Evolutionary conservation across 2,113 vertebrate species (phyloP).

Genomic region (Paralichthys olivaceus): DNA sequence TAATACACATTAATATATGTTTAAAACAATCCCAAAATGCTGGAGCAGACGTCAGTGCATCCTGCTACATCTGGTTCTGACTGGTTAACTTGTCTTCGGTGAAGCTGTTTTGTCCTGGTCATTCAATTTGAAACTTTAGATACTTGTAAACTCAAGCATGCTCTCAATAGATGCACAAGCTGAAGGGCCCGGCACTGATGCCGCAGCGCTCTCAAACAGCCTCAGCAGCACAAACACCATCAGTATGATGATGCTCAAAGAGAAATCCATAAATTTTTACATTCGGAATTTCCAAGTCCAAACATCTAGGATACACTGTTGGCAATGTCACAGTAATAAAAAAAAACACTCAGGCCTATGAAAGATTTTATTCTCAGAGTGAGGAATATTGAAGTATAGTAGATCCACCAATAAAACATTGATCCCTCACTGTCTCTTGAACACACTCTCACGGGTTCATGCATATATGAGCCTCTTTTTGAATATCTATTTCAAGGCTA

Average conservation of each 20-base stretch:
- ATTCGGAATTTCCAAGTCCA: constrained; percentile 14
- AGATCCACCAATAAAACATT: constrained; percentile 29
- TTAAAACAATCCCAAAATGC: not conserved
- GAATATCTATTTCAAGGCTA: constrained; percentile 39
- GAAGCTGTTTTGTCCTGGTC: constrained; percentile 1
- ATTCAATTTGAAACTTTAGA: constrained; percentile 11
- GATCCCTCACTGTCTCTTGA: constrained; percentile 14
- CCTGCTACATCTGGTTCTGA: not conserved
- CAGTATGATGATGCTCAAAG: not conserved
- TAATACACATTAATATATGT: too few relatives aligned
- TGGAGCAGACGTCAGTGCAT: not conserved
- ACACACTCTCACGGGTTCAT: not conserved
- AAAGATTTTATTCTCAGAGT: constrained; percentile 26
- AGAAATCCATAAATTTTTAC: constrained; percentile 11
- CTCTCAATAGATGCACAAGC: not conserved
- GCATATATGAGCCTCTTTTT: constrained; percentile 10
- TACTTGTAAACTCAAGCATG: constrained; percentile 15
- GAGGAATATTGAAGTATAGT: constrained; percentile 10
- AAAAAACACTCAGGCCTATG: not conserved
- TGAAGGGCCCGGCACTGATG: not conserved
- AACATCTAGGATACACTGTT: constrained; percentile 20
- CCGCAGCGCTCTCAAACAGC: constrained; percentile 8
- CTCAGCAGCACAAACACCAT: constrained; percentile 20
- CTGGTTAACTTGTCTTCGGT: not conserved
- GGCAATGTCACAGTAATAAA: constrained; percentile 7